Percentiles rank a stretch among this genome's conserved stretches.
Conservation (phyloP, 2,888 invertebrate species). For the Phragmatobia fuliginosa region DNA sequence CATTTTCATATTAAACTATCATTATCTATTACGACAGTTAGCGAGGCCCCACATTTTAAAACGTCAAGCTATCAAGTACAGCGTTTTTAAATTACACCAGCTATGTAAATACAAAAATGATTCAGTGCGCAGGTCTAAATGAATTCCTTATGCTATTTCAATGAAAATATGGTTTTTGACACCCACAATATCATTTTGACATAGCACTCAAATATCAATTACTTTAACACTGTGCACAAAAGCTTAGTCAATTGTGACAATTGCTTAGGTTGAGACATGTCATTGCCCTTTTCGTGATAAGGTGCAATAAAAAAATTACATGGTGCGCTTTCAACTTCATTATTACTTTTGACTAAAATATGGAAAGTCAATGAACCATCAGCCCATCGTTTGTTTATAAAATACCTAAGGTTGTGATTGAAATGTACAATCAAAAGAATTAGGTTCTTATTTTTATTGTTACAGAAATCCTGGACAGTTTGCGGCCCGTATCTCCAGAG, state of each 20-base stretch:
- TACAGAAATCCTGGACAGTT: slow-evolving; percentile 93
- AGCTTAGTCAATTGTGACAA: slow-evolving; percentile 13
- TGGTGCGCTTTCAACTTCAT: slow-evolving; percentile 8
- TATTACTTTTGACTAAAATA: not conserved
- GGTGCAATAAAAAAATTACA: slow-evolving; percentile 29
- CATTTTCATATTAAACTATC: not conserved
- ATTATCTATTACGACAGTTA: slow-evolving; percentile 14
- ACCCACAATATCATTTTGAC: not conserved
- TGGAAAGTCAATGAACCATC: slow-evolving; percentile 16
- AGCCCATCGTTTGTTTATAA: not conserved
- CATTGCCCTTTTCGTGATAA: slow-evolving; percentile 23
- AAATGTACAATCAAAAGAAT: not conserved
- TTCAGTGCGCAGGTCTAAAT: not conserved
- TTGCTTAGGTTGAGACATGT: slow-evolving; percentile 11
- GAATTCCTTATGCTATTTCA: slow-evolving; percentile 5
- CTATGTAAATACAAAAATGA: slow-evolving; percentile 15
- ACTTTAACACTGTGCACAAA: not conserved
- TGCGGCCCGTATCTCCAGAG: slow-evolving; percentile 94
- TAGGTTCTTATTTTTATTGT: slow-evolving; percentile 35
- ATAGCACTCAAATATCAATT: slow-evolving; percentile 18
- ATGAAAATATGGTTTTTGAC: not conserved
- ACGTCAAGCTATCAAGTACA: slow-evolving; percentile 7
- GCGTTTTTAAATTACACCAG: slow-evolving; percentile 7
- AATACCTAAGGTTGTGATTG: not conserved
- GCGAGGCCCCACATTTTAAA: slow-evolving; percentile 19